Percentiles rank a stretch among this genome's conserved stretches.
phyloP scores from a whole-genome alignment of 2,888 invertebrate species.

The Aphrophora alni region DNA sequence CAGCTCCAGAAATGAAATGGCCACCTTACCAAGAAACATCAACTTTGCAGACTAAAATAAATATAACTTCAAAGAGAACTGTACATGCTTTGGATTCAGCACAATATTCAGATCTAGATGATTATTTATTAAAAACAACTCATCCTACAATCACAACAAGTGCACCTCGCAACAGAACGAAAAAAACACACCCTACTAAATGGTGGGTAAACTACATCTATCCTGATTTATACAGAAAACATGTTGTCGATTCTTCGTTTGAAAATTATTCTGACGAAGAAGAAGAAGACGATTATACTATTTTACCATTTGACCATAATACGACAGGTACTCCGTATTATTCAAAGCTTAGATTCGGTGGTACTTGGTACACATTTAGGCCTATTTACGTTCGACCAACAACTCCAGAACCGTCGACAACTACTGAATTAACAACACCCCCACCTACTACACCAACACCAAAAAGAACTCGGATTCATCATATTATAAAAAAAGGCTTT shows the following conservation, averaged over 20 bases:
- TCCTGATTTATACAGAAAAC: not conserved
- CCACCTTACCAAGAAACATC: not conserved
- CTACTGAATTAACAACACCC: not conserved
- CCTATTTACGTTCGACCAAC: not conserved
- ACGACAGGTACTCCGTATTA: not conserved
- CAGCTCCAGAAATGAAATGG: not conserved
- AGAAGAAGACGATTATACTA: not conserved
- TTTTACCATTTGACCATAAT: not conserved
- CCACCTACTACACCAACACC: not conserved
- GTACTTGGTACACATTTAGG: not conserved
- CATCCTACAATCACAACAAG: not conserved
- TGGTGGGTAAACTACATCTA: not conserved
- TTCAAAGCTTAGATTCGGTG: not conserved
- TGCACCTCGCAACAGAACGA: not conserved
- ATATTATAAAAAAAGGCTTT: not conserved
- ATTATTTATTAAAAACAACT: not conserved
- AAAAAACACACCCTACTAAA: not conserved
- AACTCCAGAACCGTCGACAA: not conserved
- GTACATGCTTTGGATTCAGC: not conserved
- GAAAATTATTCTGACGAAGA: not conserved
- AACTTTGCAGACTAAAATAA: not conserved
- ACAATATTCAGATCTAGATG: not conserved
- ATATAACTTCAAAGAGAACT: not conserved
- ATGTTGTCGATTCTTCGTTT: not conserved
- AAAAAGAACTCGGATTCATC: not conserved